Conservation (phyloP, 2,113 vertebrate genomes). For the Tragelaphus scriptus region DNA sequence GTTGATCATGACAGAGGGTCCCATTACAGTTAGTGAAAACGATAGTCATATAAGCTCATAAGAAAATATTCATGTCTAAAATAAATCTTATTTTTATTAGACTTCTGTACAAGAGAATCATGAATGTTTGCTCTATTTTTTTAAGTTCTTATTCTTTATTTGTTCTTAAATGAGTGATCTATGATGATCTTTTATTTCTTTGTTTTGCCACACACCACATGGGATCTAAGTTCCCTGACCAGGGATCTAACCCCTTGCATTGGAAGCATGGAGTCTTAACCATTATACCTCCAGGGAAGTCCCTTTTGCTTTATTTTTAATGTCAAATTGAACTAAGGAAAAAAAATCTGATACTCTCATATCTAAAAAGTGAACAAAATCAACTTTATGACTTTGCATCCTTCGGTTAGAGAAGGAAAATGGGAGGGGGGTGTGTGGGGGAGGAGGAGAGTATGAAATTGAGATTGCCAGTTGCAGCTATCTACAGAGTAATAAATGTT, state of each 20-base stretch:
- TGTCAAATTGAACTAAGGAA: neutral
- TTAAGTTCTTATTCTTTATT: neutral
- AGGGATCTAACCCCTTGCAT: neutral
- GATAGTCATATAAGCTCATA: neutral
- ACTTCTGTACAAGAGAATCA: neutral
- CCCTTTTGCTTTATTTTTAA: neutral
- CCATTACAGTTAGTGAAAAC: neutral
- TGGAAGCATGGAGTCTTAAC: neutral
- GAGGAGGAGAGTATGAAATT: constrained; percentile 48
- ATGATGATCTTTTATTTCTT: neutral
- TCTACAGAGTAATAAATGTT: constrained; percentile 70
- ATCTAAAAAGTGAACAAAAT: constrained; percentile 35
- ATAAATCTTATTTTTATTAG: neutral
- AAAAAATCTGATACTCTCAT: neutral
- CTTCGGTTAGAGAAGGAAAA: constrained; percentile 51
- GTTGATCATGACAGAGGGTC: neutral
- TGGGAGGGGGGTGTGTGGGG: neutral
- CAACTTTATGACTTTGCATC: neutral
- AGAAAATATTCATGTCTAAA: neutral
- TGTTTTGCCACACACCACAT: neutral
- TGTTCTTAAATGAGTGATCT: neutral
- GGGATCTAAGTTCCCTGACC: neutral
- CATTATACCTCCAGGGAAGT: neutral
- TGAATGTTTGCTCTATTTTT: neutral
- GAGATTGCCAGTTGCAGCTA: constrained; percentile 66